Evolutionary conservation across 2,113 vertebrate species (phyloP).

Genomic region (Sturnus vulgaris): DNA sequence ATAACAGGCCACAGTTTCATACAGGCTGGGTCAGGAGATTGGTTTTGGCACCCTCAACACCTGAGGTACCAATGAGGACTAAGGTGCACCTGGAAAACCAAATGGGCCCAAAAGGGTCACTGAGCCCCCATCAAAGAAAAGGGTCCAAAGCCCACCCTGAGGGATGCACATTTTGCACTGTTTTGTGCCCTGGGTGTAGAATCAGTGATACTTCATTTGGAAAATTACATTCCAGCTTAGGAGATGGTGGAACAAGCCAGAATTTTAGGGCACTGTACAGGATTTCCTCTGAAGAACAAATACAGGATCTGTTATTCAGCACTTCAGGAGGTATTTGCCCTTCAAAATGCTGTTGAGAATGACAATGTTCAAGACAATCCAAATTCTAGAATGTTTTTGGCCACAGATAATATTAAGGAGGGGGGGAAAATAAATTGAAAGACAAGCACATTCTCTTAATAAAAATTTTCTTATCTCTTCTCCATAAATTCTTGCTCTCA

Average conservation of each 20-base stretch:
- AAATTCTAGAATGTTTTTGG: not conserved
- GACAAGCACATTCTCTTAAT: conserved; percentile 15
- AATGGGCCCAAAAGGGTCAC: not conserved
- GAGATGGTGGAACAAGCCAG: not conserved
- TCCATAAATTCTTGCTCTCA: conserved; percentile 13
- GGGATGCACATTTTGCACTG: not conserved
- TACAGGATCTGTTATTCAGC: not conserved
- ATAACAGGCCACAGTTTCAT: not conserved
- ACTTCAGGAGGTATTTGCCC: not conserved
- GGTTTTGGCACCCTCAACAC: not conserved
- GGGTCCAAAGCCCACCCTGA: not conserved
- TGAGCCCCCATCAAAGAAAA: not conserved
- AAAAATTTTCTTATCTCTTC: conserved; percentile 26
- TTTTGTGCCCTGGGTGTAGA: not conserved
- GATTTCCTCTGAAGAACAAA: not conserved
- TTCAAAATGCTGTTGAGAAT: not conserved
- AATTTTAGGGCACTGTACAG: not conserved
- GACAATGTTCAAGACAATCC: not conserved
- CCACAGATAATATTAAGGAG: not conserved
- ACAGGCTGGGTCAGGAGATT: not conserved
- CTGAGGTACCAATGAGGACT: not conserved
- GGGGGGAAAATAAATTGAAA: not conserved
- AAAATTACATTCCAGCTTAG: not conserved
- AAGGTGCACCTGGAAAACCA: not conserved
- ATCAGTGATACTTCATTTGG: not conserved